Percentiles rank a stretch among this genome's conserved stretches.
These are phyloP conservation scores for Orestias chungarensis DNA, from an alignment of 2,797 vertebrate species.

Conservation along the genomic window DNA sequence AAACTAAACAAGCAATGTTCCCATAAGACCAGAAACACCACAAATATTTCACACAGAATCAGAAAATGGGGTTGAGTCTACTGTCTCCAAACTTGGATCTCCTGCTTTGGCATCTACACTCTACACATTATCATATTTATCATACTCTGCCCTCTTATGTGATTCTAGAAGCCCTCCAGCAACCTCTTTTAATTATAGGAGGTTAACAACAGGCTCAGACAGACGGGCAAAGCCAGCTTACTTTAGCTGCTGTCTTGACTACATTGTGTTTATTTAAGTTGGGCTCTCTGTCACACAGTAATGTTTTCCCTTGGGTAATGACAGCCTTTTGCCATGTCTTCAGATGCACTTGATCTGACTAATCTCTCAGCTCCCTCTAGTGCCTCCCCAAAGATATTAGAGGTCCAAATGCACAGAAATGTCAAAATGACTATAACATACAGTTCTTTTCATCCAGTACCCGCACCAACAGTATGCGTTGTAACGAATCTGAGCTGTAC, in stretches of 20 bases:
- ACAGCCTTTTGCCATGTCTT: constrained; percentile 38
- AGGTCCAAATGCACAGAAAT: background rate
- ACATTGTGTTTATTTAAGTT: constrained; percentile 60
- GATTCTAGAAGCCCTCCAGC: constrained; percentile 53
- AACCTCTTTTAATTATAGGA: constrained; percentile 60
- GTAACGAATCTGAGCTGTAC: background rate
- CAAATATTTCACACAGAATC: constrained; percentile 14
- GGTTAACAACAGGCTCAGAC: constrained; percentile 39
- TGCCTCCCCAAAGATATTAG: constrained; percentile 33
- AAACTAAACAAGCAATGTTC: background rate
- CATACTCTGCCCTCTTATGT: constrained; percentile 39
- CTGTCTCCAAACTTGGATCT: constrained; percentile 18
- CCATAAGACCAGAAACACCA: constrained; percentile 5
- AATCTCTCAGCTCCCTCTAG: constrained; percentile 69
- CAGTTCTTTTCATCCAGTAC: background rate
- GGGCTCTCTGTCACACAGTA: constrained; percentile 52
- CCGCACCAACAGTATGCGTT: background rate
- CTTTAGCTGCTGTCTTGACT: constrained; percentile 44
- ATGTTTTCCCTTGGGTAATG: constrained; percentile 62
- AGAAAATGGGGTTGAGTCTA: constrained; percentile 5
- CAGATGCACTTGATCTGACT: constrained; percentile 34
- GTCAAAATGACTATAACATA: background rate
- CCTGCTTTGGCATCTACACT: constrained; percentile 18
- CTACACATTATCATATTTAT: constrained; percentile 40
- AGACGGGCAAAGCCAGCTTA: constrained; percentile 44